phyloP scores from a whole-genome alignment of 2,888 invertebrate genomes.

The Aleiodes testaceus region DNA sequence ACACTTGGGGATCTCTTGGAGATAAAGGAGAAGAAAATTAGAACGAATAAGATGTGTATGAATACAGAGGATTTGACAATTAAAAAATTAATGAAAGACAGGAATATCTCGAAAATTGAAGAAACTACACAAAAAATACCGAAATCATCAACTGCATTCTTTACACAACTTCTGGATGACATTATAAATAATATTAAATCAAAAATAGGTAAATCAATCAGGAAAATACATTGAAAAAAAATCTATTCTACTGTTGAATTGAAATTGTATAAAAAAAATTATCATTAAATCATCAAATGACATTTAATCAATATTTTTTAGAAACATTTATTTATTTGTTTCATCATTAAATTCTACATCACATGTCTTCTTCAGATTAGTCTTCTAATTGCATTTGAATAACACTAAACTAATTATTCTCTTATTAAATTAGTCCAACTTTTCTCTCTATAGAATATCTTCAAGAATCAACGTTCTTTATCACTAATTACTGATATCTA shows the following conservation, averaged over 20 bases:
- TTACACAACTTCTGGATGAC: slow-evolving; percentile 88
- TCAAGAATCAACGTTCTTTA: too few species aligned
- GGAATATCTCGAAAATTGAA: slow-evolving; percentile 77
- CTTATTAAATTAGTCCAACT: too few species aligned
- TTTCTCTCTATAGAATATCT: too few species aligned
- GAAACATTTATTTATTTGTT: too few species aligned
- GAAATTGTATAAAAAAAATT: slow-evolving; percentile 78
- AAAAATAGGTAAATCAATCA: slow-evolving; percentile 66
- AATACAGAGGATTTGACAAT: slow-evolving; percentile 77
- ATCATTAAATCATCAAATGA: too few species aligned
- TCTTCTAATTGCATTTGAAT: too few species aligned
- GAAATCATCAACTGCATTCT: slow-evolving; percentile 89
- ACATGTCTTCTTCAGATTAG: too few species aligned
- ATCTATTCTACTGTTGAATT: slow-evolving; percentile 76
- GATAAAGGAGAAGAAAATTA: slow-evolving; percentile 57
- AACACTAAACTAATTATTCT: too few species aligned
- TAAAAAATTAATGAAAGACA: slow-evolving; percentile 79
- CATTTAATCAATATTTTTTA: too few species aligned
- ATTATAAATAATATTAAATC: slow-evolving; percentile 75
- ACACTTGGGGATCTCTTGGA: slow-evolving; percentile 57
- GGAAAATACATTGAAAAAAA: slow-evolving; percentile 68
- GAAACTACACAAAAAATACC: slow-evolving; percentile 74
- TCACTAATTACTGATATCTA: too few species aligned
- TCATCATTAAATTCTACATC: too few species aligned
- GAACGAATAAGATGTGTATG: slow-evolving; percentile 76